Percentiles rank a stretch among this genome's conserved stretches.
Evolutionary conservation across 2,797 vertebrate species (phyloP).

Genomic region (Triplophysa yarkandensis): DNA sequence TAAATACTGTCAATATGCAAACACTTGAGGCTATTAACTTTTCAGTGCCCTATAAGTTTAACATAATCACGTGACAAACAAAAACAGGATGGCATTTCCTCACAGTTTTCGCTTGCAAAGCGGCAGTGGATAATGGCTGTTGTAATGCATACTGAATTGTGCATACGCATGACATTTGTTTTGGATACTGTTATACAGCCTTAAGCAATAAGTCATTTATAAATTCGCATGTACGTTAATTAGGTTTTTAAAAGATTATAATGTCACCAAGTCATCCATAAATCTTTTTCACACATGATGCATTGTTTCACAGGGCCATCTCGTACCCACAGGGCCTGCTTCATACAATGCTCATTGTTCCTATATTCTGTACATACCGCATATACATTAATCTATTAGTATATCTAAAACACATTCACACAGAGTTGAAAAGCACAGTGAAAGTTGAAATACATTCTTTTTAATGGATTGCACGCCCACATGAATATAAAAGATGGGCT

Average conservation of each 20-base stretch:
- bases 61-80: not conserved
- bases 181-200: not conserved
- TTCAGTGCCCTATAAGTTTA: not conserved
- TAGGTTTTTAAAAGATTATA: constrained; percentile 16
- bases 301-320: not conserved
- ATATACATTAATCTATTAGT: constrained; percentile 3
- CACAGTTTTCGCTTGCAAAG: not conserved
- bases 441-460: not conserved
- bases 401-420: constrained; percentile 16
- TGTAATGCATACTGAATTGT: not conserved
- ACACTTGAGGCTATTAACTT: constrained; percentile 24
- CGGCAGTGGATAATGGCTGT: not conserved
- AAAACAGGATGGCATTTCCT: constrained; percentile 3
- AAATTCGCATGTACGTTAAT: constrained; percentile 5
- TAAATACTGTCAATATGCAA: constrained; percentile 31
- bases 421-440: not conserved
- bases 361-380: constrained; percentile 4
- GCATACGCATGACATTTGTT: not conserved
- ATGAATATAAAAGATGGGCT: constrained; percentile 13
- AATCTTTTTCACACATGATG: constrained; percentile 25
- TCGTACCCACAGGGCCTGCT: constrained; percentile 11
- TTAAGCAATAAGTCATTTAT: constrained; percentile 6
- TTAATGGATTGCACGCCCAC: not conserved
- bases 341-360: constrained; percentile 39
- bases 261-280: constrained; percentile 1